Base-by-base conservation (phyloP, 1,140 invertebrate species). In the Drosophila miranda region DNA sequence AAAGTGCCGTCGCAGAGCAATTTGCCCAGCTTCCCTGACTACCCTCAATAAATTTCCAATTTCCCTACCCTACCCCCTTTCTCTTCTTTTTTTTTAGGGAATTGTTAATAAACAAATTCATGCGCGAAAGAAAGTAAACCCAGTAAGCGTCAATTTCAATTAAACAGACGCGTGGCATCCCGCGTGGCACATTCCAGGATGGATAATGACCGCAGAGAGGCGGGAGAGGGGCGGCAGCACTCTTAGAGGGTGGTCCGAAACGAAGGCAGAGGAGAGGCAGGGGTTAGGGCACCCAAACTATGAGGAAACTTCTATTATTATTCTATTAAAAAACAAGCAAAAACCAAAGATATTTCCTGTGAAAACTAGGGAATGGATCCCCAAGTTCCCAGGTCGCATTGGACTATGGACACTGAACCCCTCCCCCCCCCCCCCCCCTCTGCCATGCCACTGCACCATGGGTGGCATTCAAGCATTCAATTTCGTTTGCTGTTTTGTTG, bases 81-180 rank as follows among this genome's bases (percentile, higher is more conserved):
- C 28, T 46, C 41, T 51, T 28, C 58, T 43, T 78, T 49, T 67
- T 56, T 54, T 80, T 69, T 62, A 61, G 73, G 63, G 55, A 74
- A 69, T 69, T 86, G 81, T 81, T 77, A 75, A 82, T 86, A 86
- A 86, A 87, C 82, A 86, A 87, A 87, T 71, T 78, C 61, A 56
- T 58, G 73, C 61, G 68, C 62, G 16, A 55, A 78, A 62, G 66
- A 68, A 87, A 75, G 58, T 75, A 71, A 86, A 73, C 26, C 66
- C 74, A 66, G 73, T 69, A 61, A 74, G 82, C 83, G 82, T 81
- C 82, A 80, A 87, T 87, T 82, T 87, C 82, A 87, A 87, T 87
- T 78, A 87, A 87, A 66, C 82, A 87, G 82, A 87, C 77, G 61
- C 74, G 63, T 73, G 53, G 67, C 56, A 2, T 42, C 58, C 69